Evolutionary conservation across 2,888 invertebrate species (phyloP).

Genomic region (Hydrotaea cyrtoneurina): DNA sequence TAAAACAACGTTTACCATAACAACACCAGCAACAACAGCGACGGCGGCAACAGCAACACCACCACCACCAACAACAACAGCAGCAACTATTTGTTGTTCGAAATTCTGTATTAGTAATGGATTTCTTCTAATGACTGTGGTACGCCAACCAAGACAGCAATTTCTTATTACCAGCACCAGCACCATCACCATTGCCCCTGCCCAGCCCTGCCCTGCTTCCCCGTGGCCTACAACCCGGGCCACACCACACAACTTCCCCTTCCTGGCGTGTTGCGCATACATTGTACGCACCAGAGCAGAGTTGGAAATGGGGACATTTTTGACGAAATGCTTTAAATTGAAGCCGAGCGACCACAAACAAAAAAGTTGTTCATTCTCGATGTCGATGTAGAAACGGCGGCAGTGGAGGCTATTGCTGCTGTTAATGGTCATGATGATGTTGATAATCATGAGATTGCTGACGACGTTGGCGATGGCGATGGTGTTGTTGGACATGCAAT

Average conservation of each 20-base stretch:
- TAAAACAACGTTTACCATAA: conserved; percentile 1
- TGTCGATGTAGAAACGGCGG: background rate
- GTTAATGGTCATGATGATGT: conserved; percentile 24
- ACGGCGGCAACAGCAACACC: background rate
- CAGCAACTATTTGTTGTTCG: conserved; percentile 14
- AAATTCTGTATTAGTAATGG: conserved; percentile 47
- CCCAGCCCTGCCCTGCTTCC: background rate
- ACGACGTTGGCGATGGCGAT: conserved; percentile 32
- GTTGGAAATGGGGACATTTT: conserved; percentile 51
- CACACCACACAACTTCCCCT: background rate
- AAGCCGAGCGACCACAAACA: conserved; percentile 22
- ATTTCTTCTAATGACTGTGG: conserved; percentile 40
- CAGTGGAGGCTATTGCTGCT: background rate
- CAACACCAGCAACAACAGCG: background rate
- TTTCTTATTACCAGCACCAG: background rate
- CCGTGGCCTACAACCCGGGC: background rate
- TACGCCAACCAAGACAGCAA: conserved; percentile 29
- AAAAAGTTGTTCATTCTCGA: conserved; percentile 10
- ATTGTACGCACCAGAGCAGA: background rate
- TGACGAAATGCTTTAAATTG: conserved; percentile 52
- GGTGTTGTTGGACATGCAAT: conserved; percentile 51
- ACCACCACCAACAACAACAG: background rate
- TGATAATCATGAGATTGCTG: conserved; percentile 27
- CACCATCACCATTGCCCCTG: conserved; percentile 6
- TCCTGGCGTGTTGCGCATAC: background rate